These are phyloP conservation scores for Characodon lateralis DNA, from an alignment of 2,797 vertebrate genomes.

Conservation along the genomic window DNA sequence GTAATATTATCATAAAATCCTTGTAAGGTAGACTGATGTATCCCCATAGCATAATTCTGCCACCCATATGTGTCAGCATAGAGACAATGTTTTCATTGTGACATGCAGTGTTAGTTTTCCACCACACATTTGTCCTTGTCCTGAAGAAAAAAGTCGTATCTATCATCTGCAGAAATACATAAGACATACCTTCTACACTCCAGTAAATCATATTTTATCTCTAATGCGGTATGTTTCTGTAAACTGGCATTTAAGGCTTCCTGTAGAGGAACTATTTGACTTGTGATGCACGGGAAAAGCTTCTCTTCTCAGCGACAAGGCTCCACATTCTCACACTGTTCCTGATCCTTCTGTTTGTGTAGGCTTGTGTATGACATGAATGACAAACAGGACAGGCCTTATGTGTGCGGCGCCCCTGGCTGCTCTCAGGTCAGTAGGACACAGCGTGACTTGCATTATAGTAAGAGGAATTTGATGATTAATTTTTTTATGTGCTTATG, in stretches of 20 bases:
- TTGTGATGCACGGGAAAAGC: not conserved
- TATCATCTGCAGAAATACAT: constrained; percentile 49
- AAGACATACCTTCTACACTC: constrained; percentile 34
- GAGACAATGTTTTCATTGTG: too few relatives aligned
- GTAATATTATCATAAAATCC: not conserved
- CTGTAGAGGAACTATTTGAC: not conserved
- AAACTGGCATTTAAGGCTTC: constrained; percentile 21
- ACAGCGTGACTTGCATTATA: constrained; percentile 1
- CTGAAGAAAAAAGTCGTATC: constrained; percentile 20
- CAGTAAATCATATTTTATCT: constrained; percentile 6
- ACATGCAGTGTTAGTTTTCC: too few relatives aligned
- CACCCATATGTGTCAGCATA: not conserved
- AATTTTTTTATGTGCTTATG: not conserved
- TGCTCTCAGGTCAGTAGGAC: constrained; percentile 93
- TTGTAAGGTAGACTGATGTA: not conserved
- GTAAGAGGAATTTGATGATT: not conserved
- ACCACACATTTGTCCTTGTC: constrained; percentile 9
- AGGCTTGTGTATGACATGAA: constrained; percentile 96
- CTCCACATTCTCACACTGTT: constrained; percentile 32
- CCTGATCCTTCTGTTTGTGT: constrained; percentile 41
- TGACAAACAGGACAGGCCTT: constrained; percentile 95
- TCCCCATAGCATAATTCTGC: constrained; percentile 28
- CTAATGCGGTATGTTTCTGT: constrained; percentile 9
- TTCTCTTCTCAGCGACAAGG: not conserved
- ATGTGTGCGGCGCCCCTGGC: constrained; percentile 93